Percentiles rank a stretch among this genome's conserved stretches.
Evolutionary conservation across 1,140 invertebrate genomes (phyloP).

Genomic region (Leguminivora glycinivorella): DNA sequence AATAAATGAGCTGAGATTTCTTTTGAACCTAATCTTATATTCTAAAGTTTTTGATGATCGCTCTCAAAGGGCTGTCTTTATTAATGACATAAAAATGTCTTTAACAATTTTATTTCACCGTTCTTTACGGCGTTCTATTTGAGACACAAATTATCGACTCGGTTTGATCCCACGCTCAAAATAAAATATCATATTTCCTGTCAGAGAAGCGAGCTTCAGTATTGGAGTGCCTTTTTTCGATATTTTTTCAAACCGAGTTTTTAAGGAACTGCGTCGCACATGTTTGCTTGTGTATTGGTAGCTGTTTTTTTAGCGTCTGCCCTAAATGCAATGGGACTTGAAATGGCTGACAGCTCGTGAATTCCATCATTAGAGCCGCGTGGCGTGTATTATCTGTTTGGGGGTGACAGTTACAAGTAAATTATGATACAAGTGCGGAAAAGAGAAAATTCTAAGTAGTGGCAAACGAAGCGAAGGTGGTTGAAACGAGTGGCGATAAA

Average conservation of each 20-base stretch:
- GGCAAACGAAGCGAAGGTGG: no score
- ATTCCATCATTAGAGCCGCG: conserved; percentile 15
- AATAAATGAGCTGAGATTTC: no score
- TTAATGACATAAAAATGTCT: conserved; percentile 55
- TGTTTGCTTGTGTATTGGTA: conserved; percentile 65
- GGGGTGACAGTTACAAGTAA: not conserved
- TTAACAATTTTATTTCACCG: conserved; percentile 64
- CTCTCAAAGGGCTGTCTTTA: conserved; percentile 41
- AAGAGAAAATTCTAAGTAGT: no score
- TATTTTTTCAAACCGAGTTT: conserved; percentile 68
- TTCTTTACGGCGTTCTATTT: conserved; percentile 65
- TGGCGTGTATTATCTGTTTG: not conserved
- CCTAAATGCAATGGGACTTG: conserved; percentile 27
- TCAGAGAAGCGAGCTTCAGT: conserved; percentile 66
- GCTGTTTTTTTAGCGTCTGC: conserved; percentile 56
- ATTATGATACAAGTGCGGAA: no score
- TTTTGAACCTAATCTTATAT: no score
- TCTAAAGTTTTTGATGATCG: not conserved
- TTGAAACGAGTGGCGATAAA: no score
- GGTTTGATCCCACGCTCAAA: conserved; percentile 77
- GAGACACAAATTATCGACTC: conserved; percentile 73
- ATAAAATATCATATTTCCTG: conserved; percentile 79
- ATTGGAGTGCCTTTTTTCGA: conserved; percentile 65
- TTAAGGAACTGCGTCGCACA: conserved; percentile 73
- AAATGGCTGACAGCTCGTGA: conserved; percentile 25